A percentile compares a stretch with the other conserved stretches of the same genome.
phyloP scores from a whole-genome alignment of 1,140 invertebrate genomes.

The Helicoverpa armigera region DNA sequence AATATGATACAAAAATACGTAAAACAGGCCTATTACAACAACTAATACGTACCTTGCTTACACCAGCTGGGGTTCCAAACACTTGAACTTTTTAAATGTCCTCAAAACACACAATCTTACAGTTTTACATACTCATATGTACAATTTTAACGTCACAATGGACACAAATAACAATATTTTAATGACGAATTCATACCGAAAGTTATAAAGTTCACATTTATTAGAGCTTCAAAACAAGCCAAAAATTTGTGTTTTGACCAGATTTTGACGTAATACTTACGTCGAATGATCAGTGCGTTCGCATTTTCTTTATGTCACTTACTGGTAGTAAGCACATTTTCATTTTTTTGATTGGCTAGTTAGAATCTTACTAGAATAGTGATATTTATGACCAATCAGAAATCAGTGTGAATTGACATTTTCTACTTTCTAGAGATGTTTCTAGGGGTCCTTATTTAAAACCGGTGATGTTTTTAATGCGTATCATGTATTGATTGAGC shows the following conservation, averaged over 20 bases:
- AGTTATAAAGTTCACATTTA: conserved; percentile 52
- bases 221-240: conserved; percentile 69
- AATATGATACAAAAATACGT: neutral
- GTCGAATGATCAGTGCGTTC: conserved; percentile 58
- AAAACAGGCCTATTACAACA: conserved; percentile 29
- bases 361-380: conserved; percentile 58
- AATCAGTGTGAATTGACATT: neutral
- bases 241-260: conserved; percentile 72
- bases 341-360: conserved; percentile 57
- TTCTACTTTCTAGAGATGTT: neutral
- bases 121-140: conserved; percentile 49
- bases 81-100: conserved; percentile 55
- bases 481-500: too few species aligned
- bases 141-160: conserved; percentile 50
- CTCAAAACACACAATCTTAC: conserved; percentile 54
- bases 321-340: conserved; percentile 54
- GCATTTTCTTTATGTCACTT: conserved; percentile 51
- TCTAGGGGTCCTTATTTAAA: neutral
- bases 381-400: conserved; percentile 49
- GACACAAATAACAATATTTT: conserved; percentile 56
- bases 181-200: conserved; percentile 50
- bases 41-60: conserved; percentile 48
- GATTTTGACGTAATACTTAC: conserved; percentile 68
- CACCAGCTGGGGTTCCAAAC: conserved; percentile 70
- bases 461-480: neutral